Conservation (phyloP, 2,888 invertebrate species). For the Imbricaverruca yamaguchii region DNA sequence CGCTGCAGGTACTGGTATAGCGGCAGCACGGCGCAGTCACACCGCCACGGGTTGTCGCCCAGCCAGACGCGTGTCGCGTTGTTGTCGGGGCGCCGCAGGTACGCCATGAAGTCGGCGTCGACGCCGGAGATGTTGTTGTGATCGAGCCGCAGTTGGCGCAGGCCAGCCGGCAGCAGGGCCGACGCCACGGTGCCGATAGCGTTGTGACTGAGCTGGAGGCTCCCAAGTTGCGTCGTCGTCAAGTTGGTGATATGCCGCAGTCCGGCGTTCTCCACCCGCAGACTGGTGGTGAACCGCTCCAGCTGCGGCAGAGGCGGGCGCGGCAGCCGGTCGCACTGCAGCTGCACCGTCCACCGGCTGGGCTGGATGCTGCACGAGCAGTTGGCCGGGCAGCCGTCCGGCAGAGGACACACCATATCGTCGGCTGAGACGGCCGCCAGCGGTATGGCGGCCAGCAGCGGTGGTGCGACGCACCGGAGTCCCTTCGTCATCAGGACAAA, state of each 20-base stretch:
- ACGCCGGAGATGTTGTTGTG: slow-evolving; percentile 42
- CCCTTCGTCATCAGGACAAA: not conserved
- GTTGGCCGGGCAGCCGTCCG: not conserved
- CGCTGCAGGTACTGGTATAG: slow-evolving; percentile 52
- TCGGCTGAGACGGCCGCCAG: not conserved
- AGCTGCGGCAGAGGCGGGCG: not conserved
- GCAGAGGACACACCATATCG: not conserved
- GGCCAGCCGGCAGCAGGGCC: slow-evolving; percentile 25
- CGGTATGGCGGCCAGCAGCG: not conserved
- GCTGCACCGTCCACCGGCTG: not conserved
- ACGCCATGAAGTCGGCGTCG: not conserved
- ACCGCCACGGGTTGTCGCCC: slow-evolving; percentile 59
- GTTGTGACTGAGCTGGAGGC: slow-evolving; percentile 46
- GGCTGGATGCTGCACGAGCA: not conserved
- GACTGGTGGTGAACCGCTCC: not conserved
- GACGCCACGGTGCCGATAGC: slow-evolving; percentile 39
- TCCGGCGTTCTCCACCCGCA: not conserved
- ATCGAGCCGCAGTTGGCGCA: slow-evolving; percentile 47
- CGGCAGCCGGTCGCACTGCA: not conserved
- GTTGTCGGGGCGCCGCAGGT: not conserved
- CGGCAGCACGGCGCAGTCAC: slow-evolving; percentile 55
- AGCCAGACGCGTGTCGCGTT: slow-evolving; percentile 43
- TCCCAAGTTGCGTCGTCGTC: slow-evolving; percentile 40
- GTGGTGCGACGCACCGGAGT: not conserved
- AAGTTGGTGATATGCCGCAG: slow-evolving; percentile 37